Evolutionary conservation across 2,113 vertebrate species (phyloP).

Genomic region (Colaptes auratus): DNA sequence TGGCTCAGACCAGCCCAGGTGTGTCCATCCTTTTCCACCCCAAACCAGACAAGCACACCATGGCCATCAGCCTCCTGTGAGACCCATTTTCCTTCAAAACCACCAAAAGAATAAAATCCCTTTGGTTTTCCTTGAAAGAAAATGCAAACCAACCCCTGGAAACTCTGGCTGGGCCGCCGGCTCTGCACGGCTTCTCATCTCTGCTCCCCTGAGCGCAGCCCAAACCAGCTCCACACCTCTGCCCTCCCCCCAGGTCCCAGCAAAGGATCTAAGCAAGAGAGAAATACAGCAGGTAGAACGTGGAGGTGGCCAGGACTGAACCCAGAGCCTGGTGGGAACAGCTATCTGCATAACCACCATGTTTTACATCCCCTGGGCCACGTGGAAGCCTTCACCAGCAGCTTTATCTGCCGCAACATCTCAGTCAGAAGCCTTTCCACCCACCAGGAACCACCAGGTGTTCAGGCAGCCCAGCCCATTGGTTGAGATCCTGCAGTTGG

Average conservation of each 20-base stretch:
- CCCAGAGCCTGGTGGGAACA: neutral
- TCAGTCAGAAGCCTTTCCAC: neutral
- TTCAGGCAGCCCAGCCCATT: neutral
- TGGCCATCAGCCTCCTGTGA: rapidly evolving
- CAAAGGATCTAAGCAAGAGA: neutral
- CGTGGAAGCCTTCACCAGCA: neutral
- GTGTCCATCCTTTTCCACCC: neutral
- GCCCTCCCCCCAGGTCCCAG: neutral
- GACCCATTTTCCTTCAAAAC: neutral
- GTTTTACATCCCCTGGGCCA: neutral
- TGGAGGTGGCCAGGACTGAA: neutral
- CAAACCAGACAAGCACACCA: neutral
- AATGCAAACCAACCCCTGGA: rapidly evolving
- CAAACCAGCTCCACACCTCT: rapidly evolving
- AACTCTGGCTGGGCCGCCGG: neutral
- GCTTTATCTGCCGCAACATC: neutral
- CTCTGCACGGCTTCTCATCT: rapidly evolving
- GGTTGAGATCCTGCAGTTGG: neutral
- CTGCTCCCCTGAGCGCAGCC: neutral
- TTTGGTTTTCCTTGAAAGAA: neutral
- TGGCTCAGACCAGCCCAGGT: neutral
- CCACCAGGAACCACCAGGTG: neutral
- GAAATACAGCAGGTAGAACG: rapidly evolving
- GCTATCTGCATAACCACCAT: neutral
- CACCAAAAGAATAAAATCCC: neutral